phyloP scores from a whole-genome alignment of 2,113 vertebrate genomes.

The Phoxinus phoxinus region DNA sequence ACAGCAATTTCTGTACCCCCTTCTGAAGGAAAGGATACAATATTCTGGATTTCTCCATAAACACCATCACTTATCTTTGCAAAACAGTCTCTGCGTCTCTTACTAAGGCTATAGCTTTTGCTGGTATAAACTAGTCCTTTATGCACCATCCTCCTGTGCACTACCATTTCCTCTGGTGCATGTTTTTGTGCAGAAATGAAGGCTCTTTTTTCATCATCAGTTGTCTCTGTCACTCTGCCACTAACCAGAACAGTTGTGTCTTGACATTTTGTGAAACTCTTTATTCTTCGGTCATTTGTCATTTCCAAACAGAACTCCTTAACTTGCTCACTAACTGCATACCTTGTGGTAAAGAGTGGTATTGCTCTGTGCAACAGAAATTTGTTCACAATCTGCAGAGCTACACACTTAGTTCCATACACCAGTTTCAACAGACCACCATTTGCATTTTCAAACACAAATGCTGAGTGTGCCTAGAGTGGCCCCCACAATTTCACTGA shows the following conservation, averaged over 20 bases:
- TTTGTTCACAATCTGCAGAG: constrained; percentile 9
- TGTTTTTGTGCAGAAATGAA: constrained; percentile 22
- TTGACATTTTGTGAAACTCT: background rate
- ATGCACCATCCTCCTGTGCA: constrained; percentile 19
- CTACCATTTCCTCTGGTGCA: background rate
- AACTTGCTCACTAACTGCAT: background rate
- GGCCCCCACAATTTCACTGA: no score
- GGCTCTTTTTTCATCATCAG: no score
- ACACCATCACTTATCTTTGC: constrained; percentile 18
- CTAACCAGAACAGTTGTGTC: no score
- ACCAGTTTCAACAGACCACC: no score
- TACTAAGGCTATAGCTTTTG: constrained; percentile 23
- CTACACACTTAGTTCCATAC: constrained; percentile 20
- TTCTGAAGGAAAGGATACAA: constrained; percentile 2
- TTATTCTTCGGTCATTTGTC: background rate
- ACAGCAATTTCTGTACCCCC: background rate
- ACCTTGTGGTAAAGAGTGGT: background rate
- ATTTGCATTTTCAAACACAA: no score
- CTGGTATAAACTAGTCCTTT: constrained; percentile 9
- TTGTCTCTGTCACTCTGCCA: no score
- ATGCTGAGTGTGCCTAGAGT: no score
- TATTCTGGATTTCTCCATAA: constrained; percentile 23
- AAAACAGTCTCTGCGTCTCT: constrained; percentile 17
- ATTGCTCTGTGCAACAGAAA: constrained; percentile 10
- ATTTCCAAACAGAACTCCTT: background rate